These are phyloP conservation scores for Virgularia gustaviana DNA, from an alignment of 92 coral and sea anemone species.

Conservation along the genomic window DNA sequence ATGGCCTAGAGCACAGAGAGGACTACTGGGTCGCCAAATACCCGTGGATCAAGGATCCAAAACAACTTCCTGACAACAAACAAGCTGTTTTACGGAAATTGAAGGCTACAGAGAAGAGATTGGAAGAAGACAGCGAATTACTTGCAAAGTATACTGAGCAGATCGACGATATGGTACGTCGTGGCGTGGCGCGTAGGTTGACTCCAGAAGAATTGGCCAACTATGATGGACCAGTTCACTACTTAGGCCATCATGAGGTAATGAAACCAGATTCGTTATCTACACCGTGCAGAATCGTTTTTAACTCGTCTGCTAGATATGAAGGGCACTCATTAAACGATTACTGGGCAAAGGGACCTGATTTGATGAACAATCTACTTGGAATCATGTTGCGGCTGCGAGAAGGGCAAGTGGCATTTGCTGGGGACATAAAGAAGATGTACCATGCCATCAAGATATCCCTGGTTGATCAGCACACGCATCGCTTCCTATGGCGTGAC, in stretches of 20 bases:
- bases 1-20: slow-evolving; percentile 27
- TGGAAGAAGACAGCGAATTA: slow-evolving; percentile 5
- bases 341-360: slow-evolving; percentile 38
- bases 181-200: slow-evolving; percentile 44
- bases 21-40: slow-evolving; percentile 43
- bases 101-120: slow-evolving; percentile 29
- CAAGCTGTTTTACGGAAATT: slow-evolving; percentile 37
- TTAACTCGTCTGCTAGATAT: slow-evolving; percentile 51
- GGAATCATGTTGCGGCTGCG: slow-evolving; percentile 41
- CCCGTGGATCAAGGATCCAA: slow-evolving; percentile 53
- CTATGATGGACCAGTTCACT: slow-evolving; percentile 45
- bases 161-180: slow-evolving; percentile 29
- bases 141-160: slow-evolving; percentile 23
- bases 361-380: slow-evolving; percentile 41
- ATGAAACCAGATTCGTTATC: slow-evolving; percentile 45
- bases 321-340: slow-evolving; percentile 43
- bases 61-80: slow-evolving; percentile 38
- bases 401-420: slow-evolving; percentile 48
- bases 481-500: slow-evolving; percentile 55
- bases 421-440: slow-evolving; percentile 27
- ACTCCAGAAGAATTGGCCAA: slow-evolving; percentile 6
- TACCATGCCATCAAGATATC: slow-evolving; percentile 47
- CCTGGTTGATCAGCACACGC: slow-evolving; percentile 49
- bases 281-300: slow-evolving; percentile 53
- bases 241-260: slow-evolving; percentile 39